phyloP scores from a whole-genome alignment of 2,113 vertebrate genomes.

The Onychostruthus taczanowskii region DNA sequence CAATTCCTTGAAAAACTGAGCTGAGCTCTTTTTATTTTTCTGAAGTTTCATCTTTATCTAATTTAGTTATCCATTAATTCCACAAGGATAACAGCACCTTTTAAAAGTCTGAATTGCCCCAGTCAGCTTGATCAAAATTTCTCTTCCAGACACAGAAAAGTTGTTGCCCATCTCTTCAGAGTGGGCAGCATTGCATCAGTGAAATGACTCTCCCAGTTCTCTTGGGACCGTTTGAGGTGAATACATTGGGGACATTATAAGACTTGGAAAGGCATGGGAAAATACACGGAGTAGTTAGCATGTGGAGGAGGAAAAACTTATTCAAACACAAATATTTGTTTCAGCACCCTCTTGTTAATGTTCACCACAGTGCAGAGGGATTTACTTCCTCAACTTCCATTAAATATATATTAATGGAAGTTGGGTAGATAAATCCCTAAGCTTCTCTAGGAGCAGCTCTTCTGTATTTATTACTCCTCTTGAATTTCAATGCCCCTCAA shows the following conservation, averaged over 20 bases:
- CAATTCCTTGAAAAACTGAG: neutral
- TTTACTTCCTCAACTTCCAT: conserved; percentile 24
- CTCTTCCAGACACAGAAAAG: neutral
- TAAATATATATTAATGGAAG: conserved; percentile 34
- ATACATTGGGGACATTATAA: neutral
- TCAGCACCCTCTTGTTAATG: neutral
- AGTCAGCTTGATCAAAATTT: neutral
- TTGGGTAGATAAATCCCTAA: neutral
- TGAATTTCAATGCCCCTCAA: conserved; percentile 37
- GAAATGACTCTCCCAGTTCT: neutral
- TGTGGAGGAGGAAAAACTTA: neutral
- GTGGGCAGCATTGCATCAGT: neutral
- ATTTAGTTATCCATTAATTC: neutral
- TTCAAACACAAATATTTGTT: conserved; percentile 30
- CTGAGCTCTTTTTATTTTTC: neutral
- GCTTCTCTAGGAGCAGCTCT: neutral
- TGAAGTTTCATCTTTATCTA: neutral
- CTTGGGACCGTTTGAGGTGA: neutral
- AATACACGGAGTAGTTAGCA: neutral
- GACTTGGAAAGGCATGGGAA: neutral
- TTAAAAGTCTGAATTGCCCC: neutral
- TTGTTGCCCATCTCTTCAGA: neutral
- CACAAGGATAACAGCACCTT: neutral
- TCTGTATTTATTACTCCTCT: conserved; percentile 28
- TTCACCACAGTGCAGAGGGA: neutral